Conservation (phyloP, 53 echinoderm and acorn worm species). For the Actinopyga echinites region DNA sequence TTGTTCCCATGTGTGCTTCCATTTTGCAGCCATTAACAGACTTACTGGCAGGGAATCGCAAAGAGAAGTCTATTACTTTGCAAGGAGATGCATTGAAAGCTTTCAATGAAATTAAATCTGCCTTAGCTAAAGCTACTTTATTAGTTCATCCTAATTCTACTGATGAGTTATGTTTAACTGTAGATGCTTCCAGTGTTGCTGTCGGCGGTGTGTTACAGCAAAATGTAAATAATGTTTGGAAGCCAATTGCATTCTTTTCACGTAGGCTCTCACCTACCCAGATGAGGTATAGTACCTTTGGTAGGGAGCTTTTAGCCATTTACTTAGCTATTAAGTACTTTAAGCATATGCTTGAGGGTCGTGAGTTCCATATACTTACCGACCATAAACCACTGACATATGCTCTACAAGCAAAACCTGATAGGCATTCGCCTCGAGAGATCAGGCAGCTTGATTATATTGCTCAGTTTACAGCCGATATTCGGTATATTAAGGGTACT, state of each 20-base stretch:
- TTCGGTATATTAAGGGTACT: constrained; percentile 39
- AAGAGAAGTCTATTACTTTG: not conserved
- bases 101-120: constrained; percentile 19
- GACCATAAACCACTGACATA: constrained; percentile 58
- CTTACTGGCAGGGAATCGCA: not conserved
- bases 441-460: constrained; percentile 64
- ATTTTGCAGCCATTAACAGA: constrained; percentile 23
- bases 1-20: constrained; percentile 17
- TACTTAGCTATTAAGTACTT: constrained; percentile 59
- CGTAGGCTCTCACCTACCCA: constrained; percentile 40
- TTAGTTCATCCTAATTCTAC: constrained; percentile 24
- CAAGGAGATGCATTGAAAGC: not conserved
- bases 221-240: constrained; percentile 37
- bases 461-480: constrained; percentile 57
- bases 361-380: constrained; percentile 35
- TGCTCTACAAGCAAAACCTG: constrained; percentile 39
- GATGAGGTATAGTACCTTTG: constrained; percentile 51
- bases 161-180: constrained; percentile 20
- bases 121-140: constrained; percentile 22
- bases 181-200: constrained; percentile 42
- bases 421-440: constrained; percentile 55
- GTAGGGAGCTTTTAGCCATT: constrained; percentile 49
- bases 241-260: constrained; percentile 54
- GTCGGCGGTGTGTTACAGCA: constrained; percentile 53
- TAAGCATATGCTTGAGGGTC: constrained; percentile 50